phyloP scores from a whole-genome alignment of 2,113 vertebrate species.

The Elachura formosa region DNA sequence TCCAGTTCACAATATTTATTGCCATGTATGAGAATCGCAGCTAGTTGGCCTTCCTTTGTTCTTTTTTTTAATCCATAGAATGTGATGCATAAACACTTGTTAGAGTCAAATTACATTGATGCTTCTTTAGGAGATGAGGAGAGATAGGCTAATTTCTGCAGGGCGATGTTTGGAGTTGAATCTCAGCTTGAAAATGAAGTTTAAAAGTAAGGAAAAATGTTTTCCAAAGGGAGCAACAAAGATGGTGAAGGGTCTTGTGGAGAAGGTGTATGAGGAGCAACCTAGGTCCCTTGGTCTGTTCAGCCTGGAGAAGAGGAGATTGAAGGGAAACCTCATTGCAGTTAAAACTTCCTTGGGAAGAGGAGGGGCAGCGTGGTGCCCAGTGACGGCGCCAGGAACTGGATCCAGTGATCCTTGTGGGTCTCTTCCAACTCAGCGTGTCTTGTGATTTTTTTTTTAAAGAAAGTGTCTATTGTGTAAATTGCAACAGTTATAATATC shows the following conservation, averaged over 20 bases:
- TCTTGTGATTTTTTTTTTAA: not conserved
- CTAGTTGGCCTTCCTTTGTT: not conserved
- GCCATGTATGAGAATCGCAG: not conserved
- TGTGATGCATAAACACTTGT: not conserved
- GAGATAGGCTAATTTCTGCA: not conserved
- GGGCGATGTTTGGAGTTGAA: not conserved
- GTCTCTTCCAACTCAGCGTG: not conserved
- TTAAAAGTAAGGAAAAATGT: not conserved
- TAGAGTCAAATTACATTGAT: not conserved
- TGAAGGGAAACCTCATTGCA: not conserved
- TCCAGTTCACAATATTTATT: not conserved
- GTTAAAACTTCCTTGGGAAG: rapidly evolving
- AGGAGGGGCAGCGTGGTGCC: not conserved
- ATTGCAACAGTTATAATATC: not conserved
- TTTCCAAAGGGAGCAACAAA: not conserved
- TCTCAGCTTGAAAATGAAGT: not conserved
- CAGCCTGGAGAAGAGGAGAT: not conserved
- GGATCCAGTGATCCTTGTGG: not conserved
- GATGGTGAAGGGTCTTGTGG: not conserved
- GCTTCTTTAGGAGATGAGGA: not conserved
- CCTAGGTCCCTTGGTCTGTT: not conserved
- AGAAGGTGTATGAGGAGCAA: rapidly evolving
- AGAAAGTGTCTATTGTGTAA: not conserved
- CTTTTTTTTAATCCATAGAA: not conserved
- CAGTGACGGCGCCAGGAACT: not conserved